These are phyloP conservation scores for Gnathonemus echidnorhynchus DNA, from an alignment of 2,113 vertebrate genomes.

Conservation along the genomic window DNA sequence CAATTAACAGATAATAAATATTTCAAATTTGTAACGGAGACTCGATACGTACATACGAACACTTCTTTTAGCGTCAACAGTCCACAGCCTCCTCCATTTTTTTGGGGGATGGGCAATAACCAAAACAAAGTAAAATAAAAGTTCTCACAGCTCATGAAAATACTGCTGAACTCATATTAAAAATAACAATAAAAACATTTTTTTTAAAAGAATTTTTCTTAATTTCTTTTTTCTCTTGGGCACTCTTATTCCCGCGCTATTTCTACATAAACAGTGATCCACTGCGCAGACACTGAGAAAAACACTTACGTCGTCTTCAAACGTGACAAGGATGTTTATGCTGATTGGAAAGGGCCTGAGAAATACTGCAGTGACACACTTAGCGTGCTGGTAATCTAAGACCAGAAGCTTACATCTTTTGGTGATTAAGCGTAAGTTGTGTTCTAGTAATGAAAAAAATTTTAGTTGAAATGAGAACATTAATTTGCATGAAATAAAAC, in stretches of 20 bases:
- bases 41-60: slow-evolving; percentile 25
- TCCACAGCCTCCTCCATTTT: slow-evolving; percentile 20
- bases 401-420: slow-evolving; percentile 23
- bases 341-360: slow-evolving; percentile 23
- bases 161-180: not conserved
- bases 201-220: not conserved
- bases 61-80: slow-evolving; percentile 27
- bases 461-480: slow-evolving; percentile 3
- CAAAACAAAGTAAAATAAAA: slow-evolving; percentile 15
- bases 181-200: slow-evolving; percentile 5
- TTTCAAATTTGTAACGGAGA: slow-evolving; percentile 48
- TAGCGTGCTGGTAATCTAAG: slow-evolving; percentile 11
- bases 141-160: not conserved
- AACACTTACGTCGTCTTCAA: slow-evolving; percentile 28
- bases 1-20: slow-evolving; percentile 53
- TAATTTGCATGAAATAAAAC: not conserved
- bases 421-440: slow-evolving; percentile 16
- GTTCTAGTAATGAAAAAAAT: not conserved
- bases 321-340: slow-evolving; percentile 59
- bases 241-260: not conserved
- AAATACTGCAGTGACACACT: slow-evolving; percentile 19
- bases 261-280: slow-evolving; percentile 3
- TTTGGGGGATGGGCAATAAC: not conserved
- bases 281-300: not conserved
- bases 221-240: not conserved